Percentiles rank a stretch among this genome's conserved stretches.
These are phyloP conservation scores for Hymenochirus boettgeri DNA, from an alignment of 2,113 vertebrate genomes.

Conservation along the genomic window DNA sequence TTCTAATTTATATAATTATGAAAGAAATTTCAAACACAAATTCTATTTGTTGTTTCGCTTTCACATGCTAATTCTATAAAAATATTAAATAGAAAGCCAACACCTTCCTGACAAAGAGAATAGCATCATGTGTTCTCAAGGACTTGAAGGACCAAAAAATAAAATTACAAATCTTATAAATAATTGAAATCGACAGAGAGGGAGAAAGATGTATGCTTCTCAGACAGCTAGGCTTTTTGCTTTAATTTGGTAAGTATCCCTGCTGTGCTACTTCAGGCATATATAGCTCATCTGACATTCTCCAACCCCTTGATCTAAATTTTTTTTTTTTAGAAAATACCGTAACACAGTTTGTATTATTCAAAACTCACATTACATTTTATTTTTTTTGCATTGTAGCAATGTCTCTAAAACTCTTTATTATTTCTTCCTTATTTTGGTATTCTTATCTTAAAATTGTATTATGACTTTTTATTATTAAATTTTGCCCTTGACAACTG, in stretches of 20 bases:
- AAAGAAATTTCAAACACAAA: too few relatives aligned
- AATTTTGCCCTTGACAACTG: too few relatives aligned
- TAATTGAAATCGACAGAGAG: slow-evolving; percentile 33
- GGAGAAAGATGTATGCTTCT: slow-evolving; percentile 20
- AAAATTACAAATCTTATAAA: slow-evolving; percentile 30
- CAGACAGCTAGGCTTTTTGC: slow-evolving; percentile 30
- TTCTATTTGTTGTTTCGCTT: too few relatives aligned
- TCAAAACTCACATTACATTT: slow-evolving; percentile 24
- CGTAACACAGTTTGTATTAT: slow-evolving; percentile 29
- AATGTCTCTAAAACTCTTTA: slow-evolving; percentile 7
- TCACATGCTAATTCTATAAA: too few relatives aligned
- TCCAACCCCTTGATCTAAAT: slow-evolving; percentile 21
- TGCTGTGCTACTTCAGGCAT: slow-evolving; percentile 34
- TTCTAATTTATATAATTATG: too few relatives aligned
- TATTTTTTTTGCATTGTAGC: slow-evolving; percentile 2
- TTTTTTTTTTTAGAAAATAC: slow-evolving; percentile 11
- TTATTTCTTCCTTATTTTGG: background rate
- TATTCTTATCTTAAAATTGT: too few relatives aligned
- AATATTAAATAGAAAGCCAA: too few relatives aligned
- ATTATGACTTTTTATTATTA: too few relatives aligned
- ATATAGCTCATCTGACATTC: slow-evolving; percentile 16
- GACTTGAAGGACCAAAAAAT: slow-evolving; percentile 9
- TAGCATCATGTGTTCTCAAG: slow-evolving; percentile 1
- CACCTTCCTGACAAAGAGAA: too few relatives aligned
- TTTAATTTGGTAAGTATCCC: slow-evolving; percentile 27